Conservation (phyloP, 2,113 vertebrate genomes). For the Dicrurus megarhynchus region DNA sequence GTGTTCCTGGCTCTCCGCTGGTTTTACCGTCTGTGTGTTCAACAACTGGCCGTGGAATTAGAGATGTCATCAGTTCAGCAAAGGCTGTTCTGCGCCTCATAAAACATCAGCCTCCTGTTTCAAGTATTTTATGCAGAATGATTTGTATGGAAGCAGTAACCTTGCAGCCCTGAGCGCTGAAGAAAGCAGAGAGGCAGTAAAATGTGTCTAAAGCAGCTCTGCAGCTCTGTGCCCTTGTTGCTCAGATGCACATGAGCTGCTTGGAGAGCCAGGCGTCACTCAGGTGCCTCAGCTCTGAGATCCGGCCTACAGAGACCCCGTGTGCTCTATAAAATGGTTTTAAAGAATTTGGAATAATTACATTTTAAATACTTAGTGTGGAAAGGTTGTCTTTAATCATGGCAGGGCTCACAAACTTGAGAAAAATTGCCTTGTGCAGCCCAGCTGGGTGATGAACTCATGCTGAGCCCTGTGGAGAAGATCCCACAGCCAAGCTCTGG, state of each 20-base stretch:
- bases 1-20: neutral
- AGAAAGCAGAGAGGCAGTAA: neutral
- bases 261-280: neutral
- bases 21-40: neutral
- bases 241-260: neutral
- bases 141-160: neutral
- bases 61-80: neutral
- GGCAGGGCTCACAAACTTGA: neutral
- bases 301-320: neutral
- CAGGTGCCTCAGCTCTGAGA: neutral
- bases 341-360: neutral
- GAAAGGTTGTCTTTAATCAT: neutral
- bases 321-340: neutral
- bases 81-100: neutral
- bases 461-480: neutral
- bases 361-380: neutral
- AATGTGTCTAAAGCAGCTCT: neutral
- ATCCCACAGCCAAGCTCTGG: neutral
- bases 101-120: neutral
- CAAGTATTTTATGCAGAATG: neutral
- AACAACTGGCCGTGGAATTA: neutral
- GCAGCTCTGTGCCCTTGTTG: neutral
- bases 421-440: neutral
- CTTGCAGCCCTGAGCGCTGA: neutral
- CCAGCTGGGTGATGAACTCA: neutral